Conservation (phyloP, 2,797 vertebrate species). For the Phaenicophaeus curvirostris region DNA sequence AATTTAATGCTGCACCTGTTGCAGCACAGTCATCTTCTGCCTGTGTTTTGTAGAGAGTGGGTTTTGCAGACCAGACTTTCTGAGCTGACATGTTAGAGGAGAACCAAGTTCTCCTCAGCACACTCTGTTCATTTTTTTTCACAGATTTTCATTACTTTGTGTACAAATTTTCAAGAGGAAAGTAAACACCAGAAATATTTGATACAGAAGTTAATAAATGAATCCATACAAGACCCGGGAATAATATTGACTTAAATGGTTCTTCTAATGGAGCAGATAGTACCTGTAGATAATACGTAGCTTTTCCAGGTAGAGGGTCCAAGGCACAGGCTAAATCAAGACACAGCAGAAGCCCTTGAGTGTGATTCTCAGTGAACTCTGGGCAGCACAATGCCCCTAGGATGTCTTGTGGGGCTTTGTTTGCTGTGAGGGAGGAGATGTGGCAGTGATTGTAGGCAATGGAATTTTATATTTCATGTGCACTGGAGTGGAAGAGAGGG, state of each 20-base stretch:
- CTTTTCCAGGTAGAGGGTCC: background rate
- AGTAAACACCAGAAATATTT: background rate
- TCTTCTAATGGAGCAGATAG: background rate
- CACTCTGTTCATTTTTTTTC: background rate
- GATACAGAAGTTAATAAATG: background rate
- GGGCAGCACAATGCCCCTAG: background rate
- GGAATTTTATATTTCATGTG: background rate
- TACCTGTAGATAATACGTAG: background rate
- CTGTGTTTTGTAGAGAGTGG: slow-evolving; percentile 16
- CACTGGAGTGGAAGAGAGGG: background rate
- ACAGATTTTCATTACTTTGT: slow-evolving; percentile 17
- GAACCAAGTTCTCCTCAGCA: background rate
- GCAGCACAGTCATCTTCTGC: background rate
- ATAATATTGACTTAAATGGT: background rate
- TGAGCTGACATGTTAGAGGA: background rate
- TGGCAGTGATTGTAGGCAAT: background rate
- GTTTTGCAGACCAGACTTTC: slow-evolving; percentile 38
- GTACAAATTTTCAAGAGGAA: slow-evolving; percentile 6
- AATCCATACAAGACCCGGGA: background rate
- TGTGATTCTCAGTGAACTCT: background rate
- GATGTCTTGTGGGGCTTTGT: background rate
- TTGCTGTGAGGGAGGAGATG: background rate
- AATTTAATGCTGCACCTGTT: background rate
- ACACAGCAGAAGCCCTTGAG: fast-evolving
- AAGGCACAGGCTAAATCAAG: background rate